These are phyloP conservation scores for Cryptocephalus primarius DNA, from an alignment of 2,888 invertebrate species.

Conservation along the genomic window DNA sequence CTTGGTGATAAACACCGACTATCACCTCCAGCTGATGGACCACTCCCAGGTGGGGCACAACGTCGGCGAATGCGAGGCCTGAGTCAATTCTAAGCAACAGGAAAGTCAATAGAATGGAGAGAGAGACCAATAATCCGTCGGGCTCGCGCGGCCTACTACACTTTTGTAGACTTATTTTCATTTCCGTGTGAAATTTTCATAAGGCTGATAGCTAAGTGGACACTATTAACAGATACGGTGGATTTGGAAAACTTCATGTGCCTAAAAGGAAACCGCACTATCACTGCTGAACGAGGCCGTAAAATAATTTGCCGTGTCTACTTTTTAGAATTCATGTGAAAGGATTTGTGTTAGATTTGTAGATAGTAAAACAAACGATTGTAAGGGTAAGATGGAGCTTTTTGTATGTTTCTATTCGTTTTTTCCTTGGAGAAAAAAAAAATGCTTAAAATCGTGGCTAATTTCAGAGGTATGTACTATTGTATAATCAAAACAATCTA, in stretches of 20 bases:
- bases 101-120: not conserved
- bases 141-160: no score
- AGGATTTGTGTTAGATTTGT: conserved; percentile 32
- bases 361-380: conserved; percentile 23
- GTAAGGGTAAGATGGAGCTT: conserved; percentile 18
- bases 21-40: conserved; percentile 40
- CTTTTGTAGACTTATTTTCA: no score
- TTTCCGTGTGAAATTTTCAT: no score
- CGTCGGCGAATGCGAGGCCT: conserved; percentile 34
- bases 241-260: no score
- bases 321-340: not conserved
- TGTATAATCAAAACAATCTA: no score
- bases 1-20: conserved; percentile 49
- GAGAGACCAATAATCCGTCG: no score
- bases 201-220: no score
- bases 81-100: conserved; percentile 8
- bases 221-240: no score
- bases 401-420: conserved; percentile 18
- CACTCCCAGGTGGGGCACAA: conserved; percentile 42
- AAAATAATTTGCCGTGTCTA: conserved; percentile 18
- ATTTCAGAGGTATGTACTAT: no score
- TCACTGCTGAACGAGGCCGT: conserved; percentile 7
- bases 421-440: conserved; percentile 2
- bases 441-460: not conserved
- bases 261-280: no score